phyloP scores from a whole-genome alignment of 1,140 invertebrate species.

The Drosophila saltans region DNA sequence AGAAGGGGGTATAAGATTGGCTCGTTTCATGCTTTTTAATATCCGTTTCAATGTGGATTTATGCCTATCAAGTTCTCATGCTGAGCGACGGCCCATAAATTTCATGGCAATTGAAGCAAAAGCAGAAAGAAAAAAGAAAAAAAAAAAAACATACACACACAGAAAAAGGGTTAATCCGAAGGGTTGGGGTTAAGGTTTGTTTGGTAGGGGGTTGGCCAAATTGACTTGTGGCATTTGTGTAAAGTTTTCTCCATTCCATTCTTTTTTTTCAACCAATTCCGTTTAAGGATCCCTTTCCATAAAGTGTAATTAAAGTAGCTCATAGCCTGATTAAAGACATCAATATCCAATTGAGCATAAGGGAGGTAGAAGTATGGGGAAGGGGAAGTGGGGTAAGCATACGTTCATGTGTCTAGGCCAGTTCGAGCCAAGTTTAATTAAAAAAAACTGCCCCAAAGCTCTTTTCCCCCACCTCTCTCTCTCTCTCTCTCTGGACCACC shows the following conservation, averaged over 20 bases:
- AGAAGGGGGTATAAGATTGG: constrained; percentile 17
- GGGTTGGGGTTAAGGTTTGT: constrained; percentile 16
- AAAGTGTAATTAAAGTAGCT: constrained; percentile 75
- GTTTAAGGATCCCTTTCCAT: constrained; percentile 59
- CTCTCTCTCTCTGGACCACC: constrained; percentile 19
- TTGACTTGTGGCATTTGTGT: constrained; percentile 71
- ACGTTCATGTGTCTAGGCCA: constrained; percentile 4
- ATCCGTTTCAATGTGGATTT: constrained; percentile 78
- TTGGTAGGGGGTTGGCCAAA: constrained; percentile 28
- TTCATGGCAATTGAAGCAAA: constrained; percentile 73
- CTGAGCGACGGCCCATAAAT: constrained; percentile 75
- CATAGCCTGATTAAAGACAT: constrained; percentile 72
- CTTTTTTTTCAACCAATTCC: constrained; percentile 51
- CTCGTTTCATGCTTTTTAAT: constrained; percentile 74
- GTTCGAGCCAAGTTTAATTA: constrained; percentile 65
- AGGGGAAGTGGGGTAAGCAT: no score
- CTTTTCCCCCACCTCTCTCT: background rate
- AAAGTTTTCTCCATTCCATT: constrained; percentile 46
- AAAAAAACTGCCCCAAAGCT: constrained; percentile 49
- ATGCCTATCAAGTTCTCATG: constrained; percentile 75
- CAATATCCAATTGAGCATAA: constrained; percentile 44
- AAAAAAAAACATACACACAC: constrained; percentile 4
- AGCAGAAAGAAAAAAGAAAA: constrained; percentile 34
- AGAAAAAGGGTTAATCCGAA: constrained; percentile 59
- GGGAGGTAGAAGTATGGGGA: background rate